Percentiles rank a stretch among this genome's conserved stretches.
Conservation (phyloP, 2,113 vertebrate genomes). For the Rhynchopsitta pachyrhyncha region DNA sequence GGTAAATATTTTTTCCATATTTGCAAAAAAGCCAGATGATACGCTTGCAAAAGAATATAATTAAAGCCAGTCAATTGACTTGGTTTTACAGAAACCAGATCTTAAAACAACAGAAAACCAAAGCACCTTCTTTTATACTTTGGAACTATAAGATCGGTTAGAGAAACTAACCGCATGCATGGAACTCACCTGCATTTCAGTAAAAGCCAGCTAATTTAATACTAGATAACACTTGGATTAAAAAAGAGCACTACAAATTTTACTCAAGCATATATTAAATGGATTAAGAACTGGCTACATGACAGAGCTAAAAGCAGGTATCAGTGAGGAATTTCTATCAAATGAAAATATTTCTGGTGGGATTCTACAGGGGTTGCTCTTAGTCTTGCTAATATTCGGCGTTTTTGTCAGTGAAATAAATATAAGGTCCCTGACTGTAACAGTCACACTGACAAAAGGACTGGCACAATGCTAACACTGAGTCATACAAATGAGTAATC, state of each 20-base stretch:
- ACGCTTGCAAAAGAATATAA: conserved; percentile 57
- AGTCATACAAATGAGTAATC: neutral
- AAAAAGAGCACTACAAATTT: neutral
- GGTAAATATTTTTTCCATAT: conserved; percentile 63
- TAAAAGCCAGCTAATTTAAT: neutral
- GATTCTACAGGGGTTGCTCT: neutral
- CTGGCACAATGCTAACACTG: neutral
- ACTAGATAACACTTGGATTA: conserved; percentile 8
- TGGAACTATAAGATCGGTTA: neutral
- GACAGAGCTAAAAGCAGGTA: neutral
- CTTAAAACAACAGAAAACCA: conserved; percentile 52
- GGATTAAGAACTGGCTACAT: conserved; percentile 16
- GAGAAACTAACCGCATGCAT: neutral
- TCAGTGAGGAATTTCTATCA: neutral
- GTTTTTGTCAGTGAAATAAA: neutral
- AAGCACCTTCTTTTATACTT: conserved; percentile 28
- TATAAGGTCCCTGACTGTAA: neutral
- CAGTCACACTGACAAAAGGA: neutral
- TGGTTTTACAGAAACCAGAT: conserved; percentile 43
- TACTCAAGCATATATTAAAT: neutral
- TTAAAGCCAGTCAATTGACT: conserved; percentile 59
- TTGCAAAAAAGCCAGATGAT: conserved; percentile 62
- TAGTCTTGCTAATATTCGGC: neutral
- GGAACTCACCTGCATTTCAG: neutral
- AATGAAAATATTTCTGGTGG: conserved; percentile 26